Conservation (phyloP, 2,113 vertebrate genomes). For the Cromileptes altivelis region DNA sequence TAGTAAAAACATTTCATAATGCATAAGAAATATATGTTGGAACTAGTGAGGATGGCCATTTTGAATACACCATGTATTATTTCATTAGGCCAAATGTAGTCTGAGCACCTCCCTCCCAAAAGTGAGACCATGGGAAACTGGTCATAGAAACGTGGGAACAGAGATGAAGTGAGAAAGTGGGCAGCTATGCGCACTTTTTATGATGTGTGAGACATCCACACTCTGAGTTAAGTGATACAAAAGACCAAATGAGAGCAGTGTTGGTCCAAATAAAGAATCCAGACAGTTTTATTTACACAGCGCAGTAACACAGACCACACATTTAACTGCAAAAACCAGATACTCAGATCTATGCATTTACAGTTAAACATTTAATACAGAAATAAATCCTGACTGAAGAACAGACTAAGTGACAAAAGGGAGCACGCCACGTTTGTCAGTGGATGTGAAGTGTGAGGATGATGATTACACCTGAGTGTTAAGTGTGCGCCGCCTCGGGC, state of each 20-base stretch:
- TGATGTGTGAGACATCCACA: constrained; percentile 73
- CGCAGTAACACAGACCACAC: neutral
- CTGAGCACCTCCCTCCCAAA: neutral
- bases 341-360: neutral
- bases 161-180: constrained; percentile 73
- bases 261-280: neutral
- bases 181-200: constrained; percentile 62
- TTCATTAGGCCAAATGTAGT: constrained; percentile 3
- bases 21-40: neutral
- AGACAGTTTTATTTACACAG: neutral
- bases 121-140: constrained; percentile 72
- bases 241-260: constrained; percentile 34
- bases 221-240: constrained; percentile 50
- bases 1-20: too few relatives aligned
- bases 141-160: constrained; percentile 73
- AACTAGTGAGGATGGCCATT: neutral
- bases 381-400: neutral
- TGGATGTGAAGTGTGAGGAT: constrained; percentile 48
- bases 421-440: neutral
- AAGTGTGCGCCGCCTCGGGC: constrained; percentile 73
- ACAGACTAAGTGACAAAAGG: neutral
- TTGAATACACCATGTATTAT: neutral
- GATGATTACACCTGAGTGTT: constrained; percentile 60
- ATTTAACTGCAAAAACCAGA: neutral
- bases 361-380: neutral